phyloP scores from a whole-genome alignment of 2,888 invertebrate genomes.

The Actias luna region DNA sequence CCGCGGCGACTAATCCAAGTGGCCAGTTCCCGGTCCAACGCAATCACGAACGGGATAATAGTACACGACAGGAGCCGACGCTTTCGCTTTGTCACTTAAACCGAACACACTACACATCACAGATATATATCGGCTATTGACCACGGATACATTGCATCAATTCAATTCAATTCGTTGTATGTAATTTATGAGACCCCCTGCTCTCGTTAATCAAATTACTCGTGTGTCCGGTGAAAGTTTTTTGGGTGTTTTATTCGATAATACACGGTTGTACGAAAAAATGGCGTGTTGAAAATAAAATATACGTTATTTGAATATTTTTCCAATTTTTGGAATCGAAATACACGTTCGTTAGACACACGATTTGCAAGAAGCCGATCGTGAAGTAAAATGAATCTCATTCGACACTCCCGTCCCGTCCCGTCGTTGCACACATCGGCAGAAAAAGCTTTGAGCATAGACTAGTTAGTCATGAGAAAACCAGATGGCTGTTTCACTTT shows the following conservation, averaged over 20 bases:
- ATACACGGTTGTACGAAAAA: constrained; percentile 41
- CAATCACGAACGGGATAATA: constrained; percentile 79
- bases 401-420: constrained; percentile 31
- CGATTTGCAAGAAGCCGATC: constrained; percentile 61
- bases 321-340: constrained; percentile 49
- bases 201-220: constrained; percentile 70
- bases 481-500: constrained; percentile 15
- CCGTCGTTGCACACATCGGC: constrained; percentile 42
- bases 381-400: constrained; percentile 28
- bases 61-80: constrained; percentile 69
- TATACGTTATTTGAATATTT: constrained; percentile 41
- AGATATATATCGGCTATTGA: constrained; percentile 62
- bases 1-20: constrained; percentile 74
- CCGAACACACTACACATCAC: constrained; percentile 69
- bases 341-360: constrained; percentile 59
- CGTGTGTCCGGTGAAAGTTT: constrained; percentile 75
- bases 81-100: constrained; percentile 77
- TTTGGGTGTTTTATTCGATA: constrained; percentile 37
- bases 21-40: constrained; percentile 73
- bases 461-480: constrained; percentile 34
- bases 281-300: constrained; percentile 36
- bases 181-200: constrained; percentile 52
- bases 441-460: constrained; percentile 49
- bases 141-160: constrained; percentile 67
- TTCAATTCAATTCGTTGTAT: constrained; percentile 51